Conservation (phyloP, 2,888 invertebrate genomes). For the Oxyscelio sp. region DNA sequence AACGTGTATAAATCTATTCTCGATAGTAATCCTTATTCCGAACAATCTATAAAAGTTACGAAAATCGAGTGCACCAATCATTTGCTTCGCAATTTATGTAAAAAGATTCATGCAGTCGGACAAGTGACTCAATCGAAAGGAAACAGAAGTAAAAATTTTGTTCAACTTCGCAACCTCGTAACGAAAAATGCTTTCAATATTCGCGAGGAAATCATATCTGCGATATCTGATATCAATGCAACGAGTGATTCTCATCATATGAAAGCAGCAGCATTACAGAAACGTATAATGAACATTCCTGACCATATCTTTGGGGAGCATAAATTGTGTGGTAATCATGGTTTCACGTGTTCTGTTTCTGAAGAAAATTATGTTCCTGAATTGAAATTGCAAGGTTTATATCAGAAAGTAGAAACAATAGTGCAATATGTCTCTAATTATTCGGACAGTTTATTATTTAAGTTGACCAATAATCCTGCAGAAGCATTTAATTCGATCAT, state of each 20-base stretch:
- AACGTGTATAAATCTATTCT: conserved; percentile 78
- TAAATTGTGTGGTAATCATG: conserved; percentile 12
- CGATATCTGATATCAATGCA: no score
- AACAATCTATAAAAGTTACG: conserved; percentile 41
- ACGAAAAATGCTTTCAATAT: background rate
- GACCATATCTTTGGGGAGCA: conserved; percentile 73
- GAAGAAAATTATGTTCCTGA: background rate
- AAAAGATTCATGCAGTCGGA: conserved; percentile 14
- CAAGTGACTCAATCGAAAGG: background rate
- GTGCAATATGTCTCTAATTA: conserved; percentile 6
- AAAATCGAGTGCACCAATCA: conserved; percentile 80
- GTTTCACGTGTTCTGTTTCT: background rate
- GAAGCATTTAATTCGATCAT: no score
- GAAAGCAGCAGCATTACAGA: no score
- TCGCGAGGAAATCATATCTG: background rate
- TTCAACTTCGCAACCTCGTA: background rate
- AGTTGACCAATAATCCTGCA: conserved; percentile 9
- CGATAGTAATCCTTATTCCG: conserved; percentile 22
- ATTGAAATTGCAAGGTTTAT: conserved; percentile 4
- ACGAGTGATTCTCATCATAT: no score
- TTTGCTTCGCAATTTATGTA: conserved; percentile 75
- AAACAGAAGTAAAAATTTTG: background rate
- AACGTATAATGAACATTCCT: conserved; percentile 62
- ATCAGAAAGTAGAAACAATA: conserved; percentile 3
- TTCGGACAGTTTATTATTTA: conserved; percentile 1